Evolutionary conservation across 2,888 invertebrate genomes (phyloP), one percentile per base, ranked within the genome.

Genomic region (Cancer borealis): DNA sequence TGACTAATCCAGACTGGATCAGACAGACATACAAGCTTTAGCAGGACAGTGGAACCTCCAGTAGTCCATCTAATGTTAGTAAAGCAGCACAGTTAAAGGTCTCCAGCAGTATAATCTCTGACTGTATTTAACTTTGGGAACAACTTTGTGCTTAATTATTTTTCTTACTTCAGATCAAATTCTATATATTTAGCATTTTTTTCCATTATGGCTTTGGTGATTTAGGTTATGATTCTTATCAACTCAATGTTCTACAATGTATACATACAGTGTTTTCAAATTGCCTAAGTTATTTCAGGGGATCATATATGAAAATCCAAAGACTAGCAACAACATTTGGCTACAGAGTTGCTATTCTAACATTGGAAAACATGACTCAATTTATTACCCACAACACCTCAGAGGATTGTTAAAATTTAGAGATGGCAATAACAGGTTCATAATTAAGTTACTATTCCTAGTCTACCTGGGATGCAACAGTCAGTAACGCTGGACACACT

Each of bases 1-100:
- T 84, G 84, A 30, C 84, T 45, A 60, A 92, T 39, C 88, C 73
- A 30, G n/a, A 88, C 73, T 39, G 60, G 88, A 94, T 54, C 88
- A 54, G 73, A 73, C 92, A 47, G 92, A 92, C 88, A 47, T 60
- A 92, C 54, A 91, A 92, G 93, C 93, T 92, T 94, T 93, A 88
- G 79, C 88, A 54, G 54, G n/a, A 88, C 84, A 94, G 54, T 73
- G 88, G 60, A 49, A 73, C 73, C 30, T 92, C 66, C 73, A 84
- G 84, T 8, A 30, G 84, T 87, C 84, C 46, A 88, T 89, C 46
- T 60, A 54, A 89, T 89, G 88, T 60, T 88, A 93, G 49, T 93
- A 89, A 54, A 89, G 89, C 54, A 93, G 89, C 93, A 89, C 60
- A 66, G 87, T 73, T 39, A 84, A 84, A 84, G 87, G 84, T 84